These are phyloP conservation scores for Willisornis vidua DNA, from an alignment of 2,113 vertebrate genomes.

Conservation along the genomic window DNA sequence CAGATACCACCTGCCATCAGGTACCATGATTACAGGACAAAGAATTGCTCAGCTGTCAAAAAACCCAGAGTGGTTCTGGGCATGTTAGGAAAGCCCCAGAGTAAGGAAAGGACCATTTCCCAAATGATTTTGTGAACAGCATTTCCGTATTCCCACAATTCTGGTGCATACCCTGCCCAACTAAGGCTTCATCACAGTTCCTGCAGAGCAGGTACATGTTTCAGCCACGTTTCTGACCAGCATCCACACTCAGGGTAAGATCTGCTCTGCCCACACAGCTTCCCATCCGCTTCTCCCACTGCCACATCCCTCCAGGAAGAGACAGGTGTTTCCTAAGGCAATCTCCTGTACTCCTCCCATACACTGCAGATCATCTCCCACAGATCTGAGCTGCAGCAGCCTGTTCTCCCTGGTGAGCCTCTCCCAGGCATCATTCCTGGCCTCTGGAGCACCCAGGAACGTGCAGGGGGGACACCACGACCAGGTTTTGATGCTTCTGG, in stretches of 20 bases:
- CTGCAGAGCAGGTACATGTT: neutral
- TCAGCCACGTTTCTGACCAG: neutral
- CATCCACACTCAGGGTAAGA: neutral
- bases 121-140: neutral
- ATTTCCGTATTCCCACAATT: neutral
- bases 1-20: neutral
- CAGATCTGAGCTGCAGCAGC: neutral
- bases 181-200: neutral
- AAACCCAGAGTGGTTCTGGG: neutral
- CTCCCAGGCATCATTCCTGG: neutral
- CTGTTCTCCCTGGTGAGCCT: neutral
- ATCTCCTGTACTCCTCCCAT: neutral
- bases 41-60: neutral
- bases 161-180: neutral
- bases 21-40: neutral
- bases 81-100: neutral
- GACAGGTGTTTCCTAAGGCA: neutral
- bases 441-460: neutral
- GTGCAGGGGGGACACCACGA: neutral
- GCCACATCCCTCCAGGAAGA: neutral
- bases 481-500: neutral
- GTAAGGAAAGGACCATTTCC: rapidly evolving
- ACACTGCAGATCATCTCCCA: neutral
- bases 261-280: neutral
- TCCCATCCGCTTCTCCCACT: neutral